Conservation (phyloP, 2,113 vertebrate species). For the Pollimyrus isidori region DNA sequence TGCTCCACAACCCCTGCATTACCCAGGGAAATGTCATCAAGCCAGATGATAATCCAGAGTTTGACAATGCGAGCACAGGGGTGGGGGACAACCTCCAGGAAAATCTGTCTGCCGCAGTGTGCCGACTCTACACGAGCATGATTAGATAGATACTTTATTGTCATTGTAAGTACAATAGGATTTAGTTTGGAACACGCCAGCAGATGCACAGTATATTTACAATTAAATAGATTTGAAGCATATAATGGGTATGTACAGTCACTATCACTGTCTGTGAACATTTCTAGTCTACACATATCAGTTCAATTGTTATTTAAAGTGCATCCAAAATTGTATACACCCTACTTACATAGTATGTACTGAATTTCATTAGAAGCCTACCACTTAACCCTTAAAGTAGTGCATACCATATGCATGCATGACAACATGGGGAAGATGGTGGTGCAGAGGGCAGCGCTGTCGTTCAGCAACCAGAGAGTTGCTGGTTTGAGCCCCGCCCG, state of each 20-base stretch:
- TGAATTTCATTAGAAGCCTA: neutral
- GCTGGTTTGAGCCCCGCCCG: too few relatives aligned
- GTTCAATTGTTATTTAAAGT: neutral
- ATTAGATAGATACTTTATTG: neutral
- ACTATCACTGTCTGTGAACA: neutral
- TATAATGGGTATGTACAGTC: too few relatives aligned
- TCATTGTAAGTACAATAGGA: too few relatives aligned
- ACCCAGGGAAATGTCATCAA: neutral
- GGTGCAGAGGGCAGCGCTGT: too few relatives aligned
- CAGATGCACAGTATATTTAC: too few relatives aligned
- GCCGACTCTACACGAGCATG: neutral
- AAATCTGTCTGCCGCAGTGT: neutral
- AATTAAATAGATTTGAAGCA: too few relatives aligned
- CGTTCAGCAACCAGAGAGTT: too few relatives aligned
- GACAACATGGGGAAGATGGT: too few relatives aligned
- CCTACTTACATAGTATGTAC: neutral
- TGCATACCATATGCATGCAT: neutral
- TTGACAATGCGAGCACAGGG: neutral
- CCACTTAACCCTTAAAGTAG: neutral
- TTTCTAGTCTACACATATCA: neutral
- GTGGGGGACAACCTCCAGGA: neutral
- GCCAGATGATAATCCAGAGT: neutral
- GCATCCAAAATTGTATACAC: neutral
- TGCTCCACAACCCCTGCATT: neutral
- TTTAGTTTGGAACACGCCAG: too few relatives aligned